Percentiles rank a stretch among this genome's conserved stretches.
These are phyloP conservation scores for Podabrus alpinus DNA, from an alignment of 2,888 invertebrate species.

Conservation along the genomic window DNA sequence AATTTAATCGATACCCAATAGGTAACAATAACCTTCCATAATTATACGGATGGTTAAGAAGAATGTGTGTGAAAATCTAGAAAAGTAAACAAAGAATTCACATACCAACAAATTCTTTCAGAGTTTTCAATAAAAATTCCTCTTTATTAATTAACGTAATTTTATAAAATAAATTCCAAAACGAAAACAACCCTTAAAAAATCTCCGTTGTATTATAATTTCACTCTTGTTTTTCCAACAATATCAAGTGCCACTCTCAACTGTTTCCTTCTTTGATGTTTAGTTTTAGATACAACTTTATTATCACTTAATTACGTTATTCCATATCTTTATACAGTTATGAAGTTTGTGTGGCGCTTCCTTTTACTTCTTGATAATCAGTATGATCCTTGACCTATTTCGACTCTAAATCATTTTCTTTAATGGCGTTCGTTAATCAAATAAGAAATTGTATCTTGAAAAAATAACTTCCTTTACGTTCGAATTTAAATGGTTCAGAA, in stretches of 20 bases:
- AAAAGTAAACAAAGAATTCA: neutral
- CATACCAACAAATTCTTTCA: neutral
- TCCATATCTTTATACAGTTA: conserved; percentile 10
- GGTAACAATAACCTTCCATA: neutral
- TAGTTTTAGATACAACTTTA: conserved; percentile 13
- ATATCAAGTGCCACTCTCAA: conserved; percentile 14
- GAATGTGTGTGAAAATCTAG: neutral
- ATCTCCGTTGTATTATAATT: neutral
- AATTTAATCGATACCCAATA: neutral
- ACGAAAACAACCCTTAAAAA: neutral
- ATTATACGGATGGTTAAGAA: neutral
- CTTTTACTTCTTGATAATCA: conserved; percentile 5
- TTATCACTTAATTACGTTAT: conserved; percentile 18
- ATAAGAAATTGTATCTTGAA: neutral
- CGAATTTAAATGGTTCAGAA: neutral
- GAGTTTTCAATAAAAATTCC: neutral
- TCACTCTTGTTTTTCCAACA: conserved; percentile 7
- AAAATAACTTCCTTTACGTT: neutral
- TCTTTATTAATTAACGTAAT: neutral
- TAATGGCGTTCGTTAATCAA: neutral
- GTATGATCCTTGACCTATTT: neutral
- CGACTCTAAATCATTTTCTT: conserved; percentile 4
- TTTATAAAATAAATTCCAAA: neutral
- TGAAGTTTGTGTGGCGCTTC: conserved; percentile 9
- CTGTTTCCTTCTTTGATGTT: conserved; percentile 18